Base-by-base conservation (phyloP, 2,113 vertebrate genomes). In the Corythornis madagascariensis region DNA sequence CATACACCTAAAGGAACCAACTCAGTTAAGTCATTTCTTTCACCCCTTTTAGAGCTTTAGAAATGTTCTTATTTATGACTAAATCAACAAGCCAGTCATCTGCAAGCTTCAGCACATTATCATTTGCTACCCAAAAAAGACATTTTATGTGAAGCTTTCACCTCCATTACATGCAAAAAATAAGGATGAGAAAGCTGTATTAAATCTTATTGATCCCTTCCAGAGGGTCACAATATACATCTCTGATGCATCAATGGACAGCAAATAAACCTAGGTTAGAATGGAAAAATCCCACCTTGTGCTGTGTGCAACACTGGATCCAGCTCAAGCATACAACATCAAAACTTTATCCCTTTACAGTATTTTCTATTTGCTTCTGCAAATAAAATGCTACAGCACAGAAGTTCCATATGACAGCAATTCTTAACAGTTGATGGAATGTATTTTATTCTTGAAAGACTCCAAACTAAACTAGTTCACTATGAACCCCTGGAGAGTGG, bases 401-500 rank as follows among this genome's bases (percentile, higher is more conserved):
- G 0, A 79, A 72, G 19, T 17, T 87, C 9, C 50, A 47, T 29
- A 13, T 57, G 31, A 61, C 21, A 79, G 13, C 26, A 73, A 2
- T 35, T 75, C 35, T 18, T 52, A 60, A 75, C 10, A 69, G 12
- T 0, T 65, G 11, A 61, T 43, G 3, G 81, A 67, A 28, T 5
- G 3, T 13, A 57, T 35, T 77, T 53, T 3, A 0, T 13, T 71
- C 6, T 20, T 47, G 22, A 35, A 55, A 70, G 43, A 67, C 8
- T 77, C n/a, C 60, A 80, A 59, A 81, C 6, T 50, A 63, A 57
- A 59, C 17, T 3, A 74, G n/a, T 84, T 74, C 48, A 52, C 10
- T 48, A 24, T 6, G 16, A 89, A 78, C 3, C 9, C 0, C 0
- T 11, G 4, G 10, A 19, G 83, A 42, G 8, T 4, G 3, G 16